phyloP scores from a whole-genome alignment of 2,888 invertebrate genomes.

The Timandra comae region DNA sequence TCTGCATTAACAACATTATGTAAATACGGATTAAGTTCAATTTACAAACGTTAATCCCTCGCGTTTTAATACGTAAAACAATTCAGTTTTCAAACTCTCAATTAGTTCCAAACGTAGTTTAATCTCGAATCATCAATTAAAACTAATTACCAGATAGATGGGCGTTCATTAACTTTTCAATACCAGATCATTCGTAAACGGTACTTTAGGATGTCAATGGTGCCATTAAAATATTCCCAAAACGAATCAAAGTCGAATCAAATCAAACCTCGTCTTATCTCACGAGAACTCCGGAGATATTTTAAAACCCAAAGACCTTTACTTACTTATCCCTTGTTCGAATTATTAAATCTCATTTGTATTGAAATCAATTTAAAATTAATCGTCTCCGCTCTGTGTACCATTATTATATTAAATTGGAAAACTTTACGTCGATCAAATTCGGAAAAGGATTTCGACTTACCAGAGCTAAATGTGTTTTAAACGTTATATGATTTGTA shows the following conservation, averaged over 20 bases:
- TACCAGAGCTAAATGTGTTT: too few relatives aligned
- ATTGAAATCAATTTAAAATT: slow-evolving; percentile 5
- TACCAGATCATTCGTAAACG: slow-evolving; percentile 41
- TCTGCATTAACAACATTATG: too few relatives aligned
- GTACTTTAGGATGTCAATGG: slow-evolving; percentile 44
- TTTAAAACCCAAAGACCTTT: slow-evolving; percentile 9
- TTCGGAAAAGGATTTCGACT: slow-evolving; percentile 3
- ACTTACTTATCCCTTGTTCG: neutral
- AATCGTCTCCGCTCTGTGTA: slow-evolving; percentile 4
- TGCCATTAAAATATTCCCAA: slow-evolving; percentile 45
- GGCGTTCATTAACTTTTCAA: slow-evolving; percentile 38
- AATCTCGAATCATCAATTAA: neutral
- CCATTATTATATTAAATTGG: slow-evolving; percentile 3
- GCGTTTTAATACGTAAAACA: too few relatives aligned
- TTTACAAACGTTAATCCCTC: too few relatives aligned
- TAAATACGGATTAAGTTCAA: too few relatives aligned
- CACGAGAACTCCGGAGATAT: slow-evolving; percentile 15
- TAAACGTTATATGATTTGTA: too few relatives aligned
- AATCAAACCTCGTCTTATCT: slow-evolving; percentile 37
- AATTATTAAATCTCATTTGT: slow-evolving; percentile 8
- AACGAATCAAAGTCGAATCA: slow-evolving; percentile 43
- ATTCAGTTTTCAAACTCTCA: too few relatives aligned
- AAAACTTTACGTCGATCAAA: slow-evolving; percentile 2
- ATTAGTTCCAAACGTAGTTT: neutral
- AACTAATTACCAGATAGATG: slow-evolving; percentile 16